Conservation (phyloP, 2,888 invertebrate species). For the Iphiclides podalirius region DNA sequence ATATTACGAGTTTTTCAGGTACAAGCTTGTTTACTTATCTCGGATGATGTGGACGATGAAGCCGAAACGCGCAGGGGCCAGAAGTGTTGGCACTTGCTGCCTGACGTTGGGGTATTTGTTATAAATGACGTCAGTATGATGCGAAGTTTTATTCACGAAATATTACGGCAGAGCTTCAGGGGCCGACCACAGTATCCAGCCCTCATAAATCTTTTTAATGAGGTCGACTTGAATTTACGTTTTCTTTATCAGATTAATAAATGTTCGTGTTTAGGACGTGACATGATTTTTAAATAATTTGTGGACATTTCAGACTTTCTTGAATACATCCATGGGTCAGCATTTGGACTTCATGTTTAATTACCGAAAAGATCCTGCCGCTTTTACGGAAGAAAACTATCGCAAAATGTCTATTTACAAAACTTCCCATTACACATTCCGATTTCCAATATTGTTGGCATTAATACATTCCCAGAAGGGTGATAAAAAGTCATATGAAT, state of each 20-base stretch:
- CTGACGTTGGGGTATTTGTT: constrained; percentile 10
- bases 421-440: constrained; percentile 93
- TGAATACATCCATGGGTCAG: constrained; percentile 89
- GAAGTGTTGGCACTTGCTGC: constrained; percentile 17
- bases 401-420: constrained; percentile 92
- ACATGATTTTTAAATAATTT: too few species aligned
- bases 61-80: constrained; percentile 12
- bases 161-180: constrained; percentile 84
- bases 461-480: constrained; percentile 87
- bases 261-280: too few species aligned
- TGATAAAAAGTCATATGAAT: constrained; percentile 85
- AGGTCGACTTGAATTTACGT: not conserved
- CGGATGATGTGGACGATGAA: constrained; percentile 16
- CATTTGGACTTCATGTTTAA: constrained; percentile 82
- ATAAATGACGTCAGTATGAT: constrained; percentile 7
- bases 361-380: constrained; percentile 2
- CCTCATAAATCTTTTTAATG: constrained; percentile 82
- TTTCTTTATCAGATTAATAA: too few species aligned
- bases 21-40: constrained; percentile 67
- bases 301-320: constrained; percentile 46
- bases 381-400: constrained; percentile 78
- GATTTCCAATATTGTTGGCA: constrained; percentile 91
- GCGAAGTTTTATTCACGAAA: constrained; percentile 7
- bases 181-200: constrained; percentile 85
- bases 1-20: constrained; percentile 74